These are phyloP conservation scores for Alloplasta piceator DNA, from an alignment of 2,888 invertebrate genomes.

Conservation along the genomic window DNA sequence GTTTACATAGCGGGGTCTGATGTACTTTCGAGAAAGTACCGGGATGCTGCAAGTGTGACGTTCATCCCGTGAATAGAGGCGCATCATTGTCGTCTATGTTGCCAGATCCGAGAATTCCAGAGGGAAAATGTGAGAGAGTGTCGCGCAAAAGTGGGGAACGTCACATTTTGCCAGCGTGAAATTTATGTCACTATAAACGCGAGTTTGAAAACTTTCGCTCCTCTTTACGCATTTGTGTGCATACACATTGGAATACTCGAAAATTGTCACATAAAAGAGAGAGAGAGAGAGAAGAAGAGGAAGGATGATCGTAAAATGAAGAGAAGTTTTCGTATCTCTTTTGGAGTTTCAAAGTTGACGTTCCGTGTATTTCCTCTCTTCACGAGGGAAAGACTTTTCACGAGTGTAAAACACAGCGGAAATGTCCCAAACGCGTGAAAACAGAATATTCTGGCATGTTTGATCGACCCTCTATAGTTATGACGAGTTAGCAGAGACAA, in stretches of 20 bases:
- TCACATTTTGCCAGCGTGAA: slow-evolving; percentile 6
- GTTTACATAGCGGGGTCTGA: background rate
- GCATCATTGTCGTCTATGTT: background rate
- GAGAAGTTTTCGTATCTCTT: no score
- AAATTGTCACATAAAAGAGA: slow-evolving; percentile 26
- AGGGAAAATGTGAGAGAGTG: slow-evolving; percentile 8
- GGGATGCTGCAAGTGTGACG: slow-evolving; percentile 10
- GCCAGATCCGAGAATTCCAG: slow-evolving; percentile 2
- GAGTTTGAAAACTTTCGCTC: slow-evolving; percentile 29
- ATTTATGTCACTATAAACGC: slow-evolving; percentile 33
- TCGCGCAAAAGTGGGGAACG: slow-evolving; percentile 27
- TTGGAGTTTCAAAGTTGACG: no score
- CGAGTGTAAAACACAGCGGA: no score
- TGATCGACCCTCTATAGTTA: no score
- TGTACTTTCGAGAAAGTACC: slow-evolving; percentile 12
- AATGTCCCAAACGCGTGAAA: background rate
- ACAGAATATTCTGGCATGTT: background rate
- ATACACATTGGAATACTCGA: background rate
- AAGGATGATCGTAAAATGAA: no score
- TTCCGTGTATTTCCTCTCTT: no score
- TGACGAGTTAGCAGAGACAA: no score
- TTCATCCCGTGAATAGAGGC: slow-evolving; percentile 3
- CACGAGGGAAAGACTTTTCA: no score
- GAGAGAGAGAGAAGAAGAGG: no score
- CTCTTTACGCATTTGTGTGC: background rate